Conservation (phyloP, 2,888 invertebrate species). For the Pteria penguin region DNA sequence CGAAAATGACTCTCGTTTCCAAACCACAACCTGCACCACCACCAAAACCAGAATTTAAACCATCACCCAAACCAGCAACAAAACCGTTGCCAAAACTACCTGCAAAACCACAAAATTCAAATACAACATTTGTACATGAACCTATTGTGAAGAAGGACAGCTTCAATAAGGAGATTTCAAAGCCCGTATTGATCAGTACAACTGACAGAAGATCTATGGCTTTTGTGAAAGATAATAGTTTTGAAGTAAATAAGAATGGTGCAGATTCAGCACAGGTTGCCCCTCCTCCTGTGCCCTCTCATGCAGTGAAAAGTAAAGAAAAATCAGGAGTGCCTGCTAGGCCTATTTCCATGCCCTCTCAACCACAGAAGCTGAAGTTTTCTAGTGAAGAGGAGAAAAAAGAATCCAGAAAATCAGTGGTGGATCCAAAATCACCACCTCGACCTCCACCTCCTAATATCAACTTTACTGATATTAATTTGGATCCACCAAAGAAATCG, state of each 20-base stretch:
- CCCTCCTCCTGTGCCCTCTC: conserved; percentile 53
- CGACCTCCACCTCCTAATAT: conserved; percentile 50
- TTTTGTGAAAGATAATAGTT: conserved; percentile 53
- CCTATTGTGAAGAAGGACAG: conserved; percentile 63
- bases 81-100: conserved; percentile 32
- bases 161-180: conserved; percentile 69
- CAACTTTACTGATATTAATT: background rate
- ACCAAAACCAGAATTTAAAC: conserved; percentile 49
- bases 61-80: conserved; percentile 39
- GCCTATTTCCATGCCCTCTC: conserved; percentile 56
- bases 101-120: conserved; percentile 18
- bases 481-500: conserved; percentile 13
- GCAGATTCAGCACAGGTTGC: background rate
- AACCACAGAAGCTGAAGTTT: conserved; percentile 19
- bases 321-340: conserved; percentile 52
- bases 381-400: conserved; percentile 12
- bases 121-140: conserved; percentile 14
- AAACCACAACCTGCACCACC: conserved; percentile 5
- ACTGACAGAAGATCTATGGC: conserved; percentile 72
- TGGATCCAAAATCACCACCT: conserved; percentile 44
- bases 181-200: conserved; percentile 71
- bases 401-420: conserved; percentile 50
- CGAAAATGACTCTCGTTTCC: background rate
- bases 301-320: conserved; percentile 43
- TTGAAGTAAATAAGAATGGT: conserved; percentile 26